Base-by-base conservation (phyloP, 2,797 vertebrate species). In the Scolopax bukidnonensis region DNA sequence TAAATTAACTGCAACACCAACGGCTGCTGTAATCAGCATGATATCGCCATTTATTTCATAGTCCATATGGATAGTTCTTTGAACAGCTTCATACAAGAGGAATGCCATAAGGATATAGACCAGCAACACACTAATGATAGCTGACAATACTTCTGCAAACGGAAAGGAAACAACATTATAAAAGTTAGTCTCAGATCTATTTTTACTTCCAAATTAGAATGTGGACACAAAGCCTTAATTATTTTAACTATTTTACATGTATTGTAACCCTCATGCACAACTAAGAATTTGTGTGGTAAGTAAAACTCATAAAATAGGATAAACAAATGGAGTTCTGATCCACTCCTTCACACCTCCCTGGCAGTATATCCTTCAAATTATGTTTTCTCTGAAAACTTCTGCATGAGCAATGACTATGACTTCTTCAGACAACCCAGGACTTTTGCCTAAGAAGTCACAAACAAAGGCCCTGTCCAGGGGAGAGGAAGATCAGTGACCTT, bases 21-120 rank as follows among this genome's bases (percentile, higher is more conserved):
- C 98, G 4, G 99, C 99, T 61, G 99, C 99, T 2, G 99, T 99
- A 96, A 99, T 99, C 90, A 99, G 98, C 99, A 99, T 99, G 91
- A 99, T 98, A 38, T 99, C 99, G n/a, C 99, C 99, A 24, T 99
- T 98, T 88, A 99, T 99, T 93, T 98, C 97, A 91, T 99, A 99
- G 96, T 99, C 98, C 96, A 98, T 99, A 87, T 98, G 98, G 64
- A 99, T 91, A 4, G 99, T 99, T 96, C 99, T 99, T 97, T 99
- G 99, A 89, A 99, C 98, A 10, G 99, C 99, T 98, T 99, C 99
- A 63, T 99, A 99, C 47, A 99, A 96, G 86, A 99, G 98, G 82
- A 99, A 97, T 20, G 98, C 99, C 79, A 99, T 99, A 83, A 99
- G 98, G 69, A 99, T 97, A 94, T 99, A 99, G 87, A 99, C 99